Conservation (phyloP, 2,888 invertebrate genomes). For the Ormyrus thymus region DNA sequence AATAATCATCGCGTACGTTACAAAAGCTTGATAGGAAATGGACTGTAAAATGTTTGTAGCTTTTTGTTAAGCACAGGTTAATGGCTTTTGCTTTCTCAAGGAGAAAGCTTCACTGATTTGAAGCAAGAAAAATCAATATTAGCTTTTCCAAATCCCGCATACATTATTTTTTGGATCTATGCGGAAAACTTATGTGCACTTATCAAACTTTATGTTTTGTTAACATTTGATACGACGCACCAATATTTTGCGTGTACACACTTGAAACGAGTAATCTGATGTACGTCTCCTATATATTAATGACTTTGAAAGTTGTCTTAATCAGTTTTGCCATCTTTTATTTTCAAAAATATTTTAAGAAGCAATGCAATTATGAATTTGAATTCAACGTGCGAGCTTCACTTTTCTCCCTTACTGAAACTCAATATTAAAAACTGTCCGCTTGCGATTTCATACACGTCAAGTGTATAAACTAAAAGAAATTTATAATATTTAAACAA, state of each 20-base stretch:
- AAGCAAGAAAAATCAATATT: slow-evolving; percentile 8
- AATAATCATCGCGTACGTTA: background rate
- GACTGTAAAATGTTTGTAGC: background rate
- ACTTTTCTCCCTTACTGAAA: too few species aligned
- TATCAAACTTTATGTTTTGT: too few species aligned
- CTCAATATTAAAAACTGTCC: too few species aligned
- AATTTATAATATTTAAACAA: too few species aligned
- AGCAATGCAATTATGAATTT: too few species aligned
- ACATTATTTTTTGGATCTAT: background rate
- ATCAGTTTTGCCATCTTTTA: too few species aligned
- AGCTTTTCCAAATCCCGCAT: background rate
- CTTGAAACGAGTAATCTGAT: background rate
- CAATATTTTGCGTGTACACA: slow-evolving; percentile 1
- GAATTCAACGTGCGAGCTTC: too few species aligned
- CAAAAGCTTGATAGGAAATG: background rate
- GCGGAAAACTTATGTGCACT: too few species aligned
- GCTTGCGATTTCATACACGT: too few species aligned
- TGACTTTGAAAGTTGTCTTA: too few species aligned
- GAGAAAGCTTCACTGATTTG: background rate
- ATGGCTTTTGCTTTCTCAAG: slow-evolving; percentile 16
- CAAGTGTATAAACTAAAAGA: too few species aligned
- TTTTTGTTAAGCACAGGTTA: background rate
- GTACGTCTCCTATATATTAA: background rate
- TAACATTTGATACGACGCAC: background rate
- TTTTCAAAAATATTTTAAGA: too few species aligned